Evolutionary conservation across 2,797 vertebrate species (phyloP).

Genomic region (Urosaurus nigricauda): DNA sequence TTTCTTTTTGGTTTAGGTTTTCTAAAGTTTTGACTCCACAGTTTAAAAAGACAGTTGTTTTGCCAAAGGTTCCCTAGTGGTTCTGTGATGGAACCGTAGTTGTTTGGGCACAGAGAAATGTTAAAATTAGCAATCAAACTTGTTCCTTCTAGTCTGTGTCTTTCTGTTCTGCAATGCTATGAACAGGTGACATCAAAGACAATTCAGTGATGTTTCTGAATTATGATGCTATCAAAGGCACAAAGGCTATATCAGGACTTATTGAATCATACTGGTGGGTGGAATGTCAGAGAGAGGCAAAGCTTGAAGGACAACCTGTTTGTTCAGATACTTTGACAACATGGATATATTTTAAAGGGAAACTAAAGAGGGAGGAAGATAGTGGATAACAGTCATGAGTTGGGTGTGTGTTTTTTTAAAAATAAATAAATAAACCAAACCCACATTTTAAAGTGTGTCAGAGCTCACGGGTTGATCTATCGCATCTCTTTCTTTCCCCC

Average conservation of each 20-base stretch:
- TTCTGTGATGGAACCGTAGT: no score
- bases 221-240: rapidly evolving
- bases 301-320: rapidly evolving
- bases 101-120: neutral
- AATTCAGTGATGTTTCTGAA: neutral
- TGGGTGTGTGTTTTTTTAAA: no score
- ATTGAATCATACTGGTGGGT: neutral
- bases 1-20: neutral
- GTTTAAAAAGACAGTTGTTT: neutral
- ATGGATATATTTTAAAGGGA: neutral
- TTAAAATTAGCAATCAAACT: neutral
- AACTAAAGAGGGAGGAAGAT: neutral
- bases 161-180: neutral
- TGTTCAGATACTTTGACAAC: conserved; percentile 21
- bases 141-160: neutral
- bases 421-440: neutral
- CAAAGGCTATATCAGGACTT: neutral
- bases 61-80: neutral
- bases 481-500: neutral
- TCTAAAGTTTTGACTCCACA: neutral
- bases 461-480: neutral
- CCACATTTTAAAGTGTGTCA: neutral
- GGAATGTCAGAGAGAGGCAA: neutral
- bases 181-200: conserved; percentile 19
- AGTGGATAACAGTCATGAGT: neutral